Evolutionary conservation across 2,888 invertebrate genomes (phyloP), one percentile per base, ranked within the genome.

Genomic region (Physocephala rufipes): DNA sequence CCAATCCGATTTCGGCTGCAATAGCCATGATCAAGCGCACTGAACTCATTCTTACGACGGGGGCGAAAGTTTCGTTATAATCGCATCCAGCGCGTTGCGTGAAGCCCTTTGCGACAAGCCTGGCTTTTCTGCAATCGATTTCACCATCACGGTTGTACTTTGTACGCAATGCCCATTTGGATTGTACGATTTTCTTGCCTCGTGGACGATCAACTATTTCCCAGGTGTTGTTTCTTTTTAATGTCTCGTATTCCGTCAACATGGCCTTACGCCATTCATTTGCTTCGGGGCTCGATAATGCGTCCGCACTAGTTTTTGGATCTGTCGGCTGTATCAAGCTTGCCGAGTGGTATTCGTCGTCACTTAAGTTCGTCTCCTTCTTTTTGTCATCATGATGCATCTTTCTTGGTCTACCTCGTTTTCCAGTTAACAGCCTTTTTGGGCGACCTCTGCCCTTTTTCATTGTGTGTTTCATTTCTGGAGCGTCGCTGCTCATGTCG

Each of bases 91-190:
- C 78, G 66, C 76, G 73, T 68, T 82, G 81, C 2, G 74, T 76
- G 69, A 77, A 82, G 19, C 81, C 82, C 68, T 78, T 77, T 21
- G 80, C 80, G 4, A 81, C 81, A 26, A 82, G 67, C 45, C 81
- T 67, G 1, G 81, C 80, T 68, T 82, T 83, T 53, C 77, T 74
- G 28, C 75, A 73, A 13, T 73, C 73, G 2, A 78, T 55, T 49
- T 72, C 72, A 62, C 79, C 79, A 19, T 78, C 74, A 30, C 74
- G 73, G 55, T 78, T 75, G 43, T 74, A 69, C 71, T 81, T 81
- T n/a, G 74, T 76, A 62, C 76, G 76, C 21, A 78, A 74, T 1
- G 78, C 78, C 78, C 79, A 80, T 63, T 78, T 78, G 24, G 75
- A 79, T 62, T 76, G 74, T 26, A 80, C 73, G 28, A 77, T 65